These are phyloP conservation scores for Lagria hirta DNA, from an alignment of 2,888 invertebrate species.

Conservation along the genomic window DNA sequence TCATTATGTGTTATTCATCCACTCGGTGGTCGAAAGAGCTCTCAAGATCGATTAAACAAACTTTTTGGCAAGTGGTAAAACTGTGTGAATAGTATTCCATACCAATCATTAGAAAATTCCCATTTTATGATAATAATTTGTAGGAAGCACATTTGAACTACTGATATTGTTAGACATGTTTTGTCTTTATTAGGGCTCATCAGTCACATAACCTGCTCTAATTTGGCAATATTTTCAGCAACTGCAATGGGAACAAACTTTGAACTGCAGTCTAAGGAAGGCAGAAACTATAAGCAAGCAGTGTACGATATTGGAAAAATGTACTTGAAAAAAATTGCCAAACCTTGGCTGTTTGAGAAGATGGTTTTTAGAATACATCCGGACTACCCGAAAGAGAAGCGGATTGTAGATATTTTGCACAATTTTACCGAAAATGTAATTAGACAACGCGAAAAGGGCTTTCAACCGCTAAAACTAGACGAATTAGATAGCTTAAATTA, in stretches of 20 bases:
- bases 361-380: slow-evolving; percentile 25
- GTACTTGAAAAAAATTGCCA: slow-evolving; percentile 29
- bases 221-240: no score
- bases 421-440: slow-evolving; percentile 40
- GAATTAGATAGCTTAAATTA: slow-evolving; percentile 47
- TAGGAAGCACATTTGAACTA: no score
- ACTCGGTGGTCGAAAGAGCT: no score
- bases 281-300: slow-evolving; percentile 31
- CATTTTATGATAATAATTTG: no score
- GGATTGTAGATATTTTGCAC: slow-evolving; percentile 33
- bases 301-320: slow-evolving; percentile 35
- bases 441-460: slow-evolving; percentile 22
- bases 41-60: no score
- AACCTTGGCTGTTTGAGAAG: slow-evolving; percentile 38
- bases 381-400: slow-evolving; percentile 26
- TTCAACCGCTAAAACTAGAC: slow-evolving; percentile 14
- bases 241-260: slow-evolving; percentile 39
- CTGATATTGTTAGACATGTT: no score
- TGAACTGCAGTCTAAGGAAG: slow-evolving; percentile 24
- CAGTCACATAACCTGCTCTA: no score
- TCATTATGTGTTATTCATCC: no score
- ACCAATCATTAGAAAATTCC: no score
- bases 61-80: no score
- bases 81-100: no score
- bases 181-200: no score